phyloP scores from a whole-genome alignment of 2,888 invertebrate species.

The Trichopria drosophilae region DNA sequence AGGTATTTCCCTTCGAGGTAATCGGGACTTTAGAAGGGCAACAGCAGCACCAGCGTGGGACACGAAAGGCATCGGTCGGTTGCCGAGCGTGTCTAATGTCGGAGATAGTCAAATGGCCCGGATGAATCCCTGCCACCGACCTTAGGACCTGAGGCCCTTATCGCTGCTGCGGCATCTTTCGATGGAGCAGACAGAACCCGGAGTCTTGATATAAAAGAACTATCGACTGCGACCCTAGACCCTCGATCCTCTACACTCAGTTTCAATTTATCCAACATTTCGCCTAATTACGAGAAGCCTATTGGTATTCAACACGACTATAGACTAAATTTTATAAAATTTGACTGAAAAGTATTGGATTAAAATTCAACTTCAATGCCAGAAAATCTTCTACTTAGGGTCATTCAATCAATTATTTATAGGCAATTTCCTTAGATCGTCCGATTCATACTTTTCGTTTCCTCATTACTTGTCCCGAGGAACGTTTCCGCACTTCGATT shows the following conservation, averaged over 20 bases:
- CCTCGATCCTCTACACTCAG: neutral
- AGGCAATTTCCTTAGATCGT: too few species aligned
- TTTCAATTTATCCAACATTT: conserved; percentile 12
- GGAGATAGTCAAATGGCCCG: conserved; percentile 47
- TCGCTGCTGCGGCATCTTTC: conserved; percentile 39
- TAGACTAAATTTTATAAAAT: too few species aligned
- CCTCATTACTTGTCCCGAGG: conserved; percentile 18
- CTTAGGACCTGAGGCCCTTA: conserved; percentile 36
- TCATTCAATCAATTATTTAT: too few species aligned
- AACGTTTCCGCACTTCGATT: conserved; percentile 25
- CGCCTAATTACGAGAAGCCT: conserved; percentile 6
- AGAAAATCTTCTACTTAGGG: too few species aligned
- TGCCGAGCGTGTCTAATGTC: conserved; percentile 37
- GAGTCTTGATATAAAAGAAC: too few species aligned
- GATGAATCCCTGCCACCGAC: conserved; percentile 39
- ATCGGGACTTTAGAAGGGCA: too few species aligned
- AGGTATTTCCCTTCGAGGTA: conserved; percentile 4
- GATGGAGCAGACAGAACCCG: conserved; percentile 34
- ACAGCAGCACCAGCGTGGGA: too few species aligned
- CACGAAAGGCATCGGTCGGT: conserved; percentile 16
- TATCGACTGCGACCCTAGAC: too few species aligned
- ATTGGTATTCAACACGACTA: too few species aligned
- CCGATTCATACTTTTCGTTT: too few species aligned
- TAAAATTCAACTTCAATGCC: too few species aligned
- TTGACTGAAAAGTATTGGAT: too few species aligned